Base-by-base conservation (phyloP, 2,888 invertebrate species). In the Acheta domesticus region DNA sequence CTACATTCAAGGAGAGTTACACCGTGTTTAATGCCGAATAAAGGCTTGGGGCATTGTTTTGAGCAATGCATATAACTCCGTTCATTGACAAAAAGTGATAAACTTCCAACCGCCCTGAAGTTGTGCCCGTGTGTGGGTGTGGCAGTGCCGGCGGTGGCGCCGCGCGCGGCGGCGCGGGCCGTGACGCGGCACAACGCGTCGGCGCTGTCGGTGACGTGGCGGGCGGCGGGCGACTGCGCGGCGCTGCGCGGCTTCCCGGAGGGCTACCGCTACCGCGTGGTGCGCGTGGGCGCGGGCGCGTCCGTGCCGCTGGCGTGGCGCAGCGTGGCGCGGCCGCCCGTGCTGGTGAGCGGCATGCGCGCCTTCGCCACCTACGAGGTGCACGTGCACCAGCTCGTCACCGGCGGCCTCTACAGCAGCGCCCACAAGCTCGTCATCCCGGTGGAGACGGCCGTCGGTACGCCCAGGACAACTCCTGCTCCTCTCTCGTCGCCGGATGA, bases 231-330 rank as follows among this genome's bases (percentile, higher is more conserved):
- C 77, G 83, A 83, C 81, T 83, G 83, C 81, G 80, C 81, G 80
- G 82, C 82, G 79, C 82, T 83, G 79, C 82, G 82, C 80, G 83
- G 83, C 77, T 83, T 82, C 83, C 83, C 83, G 80, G 81, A 83
- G 81, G 82, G 83, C 80, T 83, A 83, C 82, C 82, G 81, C 80
- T 83, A 83, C 81, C 75, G 19, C 21, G 12, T 75, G 75, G 21
- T 75, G 16, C 36, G 36, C 23, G 75, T 75, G 16, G 23, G 75
- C 14, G 75, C 19, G 3, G n/a, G 36, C 19, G 75, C 21, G n/a
- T 23, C 21, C 78, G 81, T 80, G 62, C 81, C 82, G 78, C 81
- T 82, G 76, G 82, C 80, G 74, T 81, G 82, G 80, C 82, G 83
- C 74, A 82, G 81, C 81, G 81, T 82, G 76, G 82, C 82, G 78